Percentiles rank a stretch among this genome's conserved stretches.
Evolutionary conservation across 2,113 vertebrate genomes (phyloP).

Genomic region (Nanger granti): DNA sequence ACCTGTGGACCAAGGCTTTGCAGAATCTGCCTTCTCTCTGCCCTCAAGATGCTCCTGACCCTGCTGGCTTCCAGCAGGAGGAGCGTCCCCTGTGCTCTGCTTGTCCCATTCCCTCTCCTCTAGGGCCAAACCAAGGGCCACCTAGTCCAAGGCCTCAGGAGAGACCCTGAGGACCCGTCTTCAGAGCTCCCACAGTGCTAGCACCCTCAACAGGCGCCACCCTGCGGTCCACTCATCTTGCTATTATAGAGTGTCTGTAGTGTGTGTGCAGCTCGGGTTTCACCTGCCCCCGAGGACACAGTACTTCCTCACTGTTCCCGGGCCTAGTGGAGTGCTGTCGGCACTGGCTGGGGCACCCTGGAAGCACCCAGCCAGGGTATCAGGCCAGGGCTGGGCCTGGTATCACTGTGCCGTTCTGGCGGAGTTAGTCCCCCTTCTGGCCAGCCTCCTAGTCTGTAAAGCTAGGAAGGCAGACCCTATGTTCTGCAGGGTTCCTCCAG

Average conservation of each 20-base stretch:
- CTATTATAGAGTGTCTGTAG: too few species aligned
- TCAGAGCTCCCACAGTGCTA: not conserved
- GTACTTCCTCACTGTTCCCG: not conserved
- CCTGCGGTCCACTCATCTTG: not conserved
- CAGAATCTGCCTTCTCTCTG: not conserved
- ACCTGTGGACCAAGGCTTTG: fast-evolving
- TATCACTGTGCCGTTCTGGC: not conserved
- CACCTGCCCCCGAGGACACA: not conserved
- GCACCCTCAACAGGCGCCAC: not conserved
- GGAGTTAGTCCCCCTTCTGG: not conserved
- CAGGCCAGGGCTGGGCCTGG: not conserved
- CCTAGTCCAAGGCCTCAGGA: not conserved
- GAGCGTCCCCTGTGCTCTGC: not conserved
- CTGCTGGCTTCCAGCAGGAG: not conserved
- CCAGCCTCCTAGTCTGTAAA: not conserved
- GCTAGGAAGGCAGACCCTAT: not conserved
- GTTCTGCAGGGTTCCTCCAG: not conserved
- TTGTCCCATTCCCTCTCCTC: not conserved
- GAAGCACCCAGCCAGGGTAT: not conserved
- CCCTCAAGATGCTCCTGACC: not conserved
- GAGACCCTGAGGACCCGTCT: not conserved
- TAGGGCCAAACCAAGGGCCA: fast-evolving
- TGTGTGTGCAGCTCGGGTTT: not conserved
- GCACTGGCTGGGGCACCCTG: not conserved
- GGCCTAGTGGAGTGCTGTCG: not conserved